Evolutionary conservation across 2,113 vertebrate genomes (phyloP).

Genomic region (Sterna hirundo): DNA sequence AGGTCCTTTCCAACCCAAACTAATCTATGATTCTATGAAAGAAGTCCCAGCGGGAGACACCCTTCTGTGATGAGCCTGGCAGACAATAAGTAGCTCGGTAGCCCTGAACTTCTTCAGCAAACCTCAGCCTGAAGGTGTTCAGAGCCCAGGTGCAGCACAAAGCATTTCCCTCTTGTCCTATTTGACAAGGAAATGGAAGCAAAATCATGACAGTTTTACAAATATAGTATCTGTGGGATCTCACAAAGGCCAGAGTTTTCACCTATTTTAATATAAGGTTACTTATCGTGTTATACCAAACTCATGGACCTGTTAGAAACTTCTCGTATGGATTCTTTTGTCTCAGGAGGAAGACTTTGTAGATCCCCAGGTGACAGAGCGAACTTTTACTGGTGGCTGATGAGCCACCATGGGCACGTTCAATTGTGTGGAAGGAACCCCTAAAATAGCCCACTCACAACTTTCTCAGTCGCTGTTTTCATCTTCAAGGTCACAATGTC

Average conservation of each 20-base stretch:
- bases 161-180: not conserved
- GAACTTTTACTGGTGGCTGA: not conserved
- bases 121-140: not conserved
- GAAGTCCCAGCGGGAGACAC: not conserved
- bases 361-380: not conserved
- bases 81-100: not conserved
- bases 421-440: not conserved
- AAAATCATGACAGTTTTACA: accelerated
- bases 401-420: not conserved
- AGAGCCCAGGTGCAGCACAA: not conserved
- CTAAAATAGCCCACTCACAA: not conserved
- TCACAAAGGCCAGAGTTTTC: not conserved
- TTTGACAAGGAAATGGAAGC: not conserved
- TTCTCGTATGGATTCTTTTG: accelerated
- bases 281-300: not conserved
- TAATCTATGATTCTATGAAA: not conserved
- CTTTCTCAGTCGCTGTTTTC: not conserved
- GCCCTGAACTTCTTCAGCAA: not conserved
- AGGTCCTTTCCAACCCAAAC: not conserved
- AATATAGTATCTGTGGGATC: not conserved
- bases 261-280: not conserved
- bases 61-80: not conserved
- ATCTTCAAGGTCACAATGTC: not conserved
- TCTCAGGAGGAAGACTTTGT: not conserved
- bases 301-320: not conserved